Conservation (phyloP, 2,888 invertebrate genomes). For the Lomographa bimaculata region DNA sequence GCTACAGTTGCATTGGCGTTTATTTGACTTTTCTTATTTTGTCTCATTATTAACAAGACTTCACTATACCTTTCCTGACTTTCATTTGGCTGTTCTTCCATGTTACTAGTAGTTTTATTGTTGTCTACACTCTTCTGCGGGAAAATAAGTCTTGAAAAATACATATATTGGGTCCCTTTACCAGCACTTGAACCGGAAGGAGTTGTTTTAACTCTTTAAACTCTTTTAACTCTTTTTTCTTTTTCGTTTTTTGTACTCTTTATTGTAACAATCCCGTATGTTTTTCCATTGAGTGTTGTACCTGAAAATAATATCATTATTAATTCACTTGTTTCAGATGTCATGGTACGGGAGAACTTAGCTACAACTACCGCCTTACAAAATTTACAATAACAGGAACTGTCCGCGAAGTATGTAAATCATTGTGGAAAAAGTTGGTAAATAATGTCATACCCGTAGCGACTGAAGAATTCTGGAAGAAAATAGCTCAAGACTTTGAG, state of each 20-base stretch:
- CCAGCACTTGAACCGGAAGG: constrained; percentile 33
- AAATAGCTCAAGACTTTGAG: constrained; percentile 36
- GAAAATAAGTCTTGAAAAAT: constrained; percentile 40
- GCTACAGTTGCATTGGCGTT: constrained; percentile 33
- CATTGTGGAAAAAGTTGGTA: too few species aligned
- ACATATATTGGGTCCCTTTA: constrained; percentile 38
- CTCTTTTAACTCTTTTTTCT: too few species aligned
- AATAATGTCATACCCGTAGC: too few species aligned
- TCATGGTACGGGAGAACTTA: constrained; percentile 36
- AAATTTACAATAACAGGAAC: constrained; percentile 40
- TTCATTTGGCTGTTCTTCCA: too few species aligned
- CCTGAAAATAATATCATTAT: constrained; percentile 32
- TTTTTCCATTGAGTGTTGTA: constrained; percentile 35
- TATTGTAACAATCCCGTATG: constrained; percentile 37
- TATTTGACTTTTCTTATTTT: constrained; percentile 33
- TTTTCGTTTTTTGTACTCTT: constrained; percentile 34
- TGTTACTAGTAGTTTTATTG: constrained; percentile 36
- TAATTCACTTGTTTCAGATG: constrained; percentile 36
- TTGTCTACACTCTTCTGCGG: constrained; percentile 37
- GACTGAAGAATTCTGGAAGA: constrained; percentile 35
- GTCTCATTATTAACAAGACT: too few species aligned
- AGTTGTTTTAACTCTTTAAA: too few species aligned
- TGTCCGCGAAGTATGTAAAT: constrained; percentile 20
- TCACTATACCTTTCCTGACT: constrained; percentile 36
- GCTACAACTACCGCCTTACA: constrained; percentile 34